Percentiles rank a stretch among this genome's conserved stretches.
Conservation (phyloP, 2,888 invertebrate genomes). For the Drosophila vallismaia region DNA sequence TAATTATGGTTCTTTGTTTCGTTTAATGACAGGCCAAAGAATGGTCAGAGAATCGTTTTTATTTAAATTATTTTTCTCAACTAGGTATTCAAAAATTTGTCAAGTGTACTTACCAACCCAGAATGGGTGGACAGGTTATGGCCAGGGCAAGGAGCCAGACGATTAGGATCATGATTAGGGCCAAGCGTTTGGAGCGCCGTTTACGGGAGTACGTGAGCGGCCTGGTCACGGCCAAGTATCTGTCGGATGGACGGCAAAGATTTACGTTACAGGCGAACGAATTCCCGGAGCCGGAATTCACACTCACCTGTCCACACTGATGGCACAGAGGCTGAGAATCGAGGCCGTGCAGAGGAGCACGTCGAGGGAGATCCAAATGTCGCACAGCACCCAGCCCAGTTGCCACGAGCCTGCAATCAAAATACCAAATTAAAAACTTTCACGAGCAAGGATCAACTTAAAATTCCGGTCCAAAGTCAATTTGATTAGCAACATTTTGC, state of each 20-base stretch:
- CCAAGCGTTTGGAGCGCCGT: conserved; percentile 92
- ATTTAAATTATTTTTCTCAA: not conserved
- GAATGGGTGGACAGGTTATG: conserved; percentile 97
- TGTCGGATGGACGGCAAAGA: conserved; percentile 56
- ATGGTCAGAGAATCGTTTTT: not conserved
- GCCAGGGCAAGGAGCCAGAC: conserved; percentile 96
- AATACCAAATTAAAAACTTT: conserved; percentile 43
- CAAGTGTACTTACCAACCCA: conserved; percentile 90
- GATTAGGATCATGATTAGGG: conserved; percentile 93
- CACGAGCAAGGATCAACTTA: conserved; percentile 27
- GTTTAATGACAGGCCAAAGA: not conserved
- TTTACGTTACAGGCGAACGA: conserved; percentile 21
- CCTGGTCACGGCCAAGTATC: conserved; percentile 96
- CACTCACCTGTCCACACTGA: conserved; percentile 90
- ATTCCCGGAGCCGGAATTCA: conserved; percentile 87
- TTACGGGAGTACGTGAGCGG: conserved; percentile 96
- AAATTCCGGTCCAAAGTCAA: conserved; percentile 49
- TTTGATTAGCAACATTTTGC: conserved; percentile 47
- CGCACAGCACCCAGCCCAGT: conserved; percentile 94
- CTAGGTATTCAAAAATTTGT: not conserved
- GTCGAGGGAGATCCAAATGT: conserved; percentile 96
- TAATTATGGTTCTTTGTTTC: not conserved
- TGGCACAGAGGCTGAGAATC: conserved; percentile 96
- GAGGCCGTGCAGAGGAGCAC: conserved; percentile 97
- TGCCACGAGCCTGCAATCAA: conserved; percentile 90